Base-by-base conservation (phyloP, 2,113 vertebrate species). In the Myocastor coypus region DNA sequence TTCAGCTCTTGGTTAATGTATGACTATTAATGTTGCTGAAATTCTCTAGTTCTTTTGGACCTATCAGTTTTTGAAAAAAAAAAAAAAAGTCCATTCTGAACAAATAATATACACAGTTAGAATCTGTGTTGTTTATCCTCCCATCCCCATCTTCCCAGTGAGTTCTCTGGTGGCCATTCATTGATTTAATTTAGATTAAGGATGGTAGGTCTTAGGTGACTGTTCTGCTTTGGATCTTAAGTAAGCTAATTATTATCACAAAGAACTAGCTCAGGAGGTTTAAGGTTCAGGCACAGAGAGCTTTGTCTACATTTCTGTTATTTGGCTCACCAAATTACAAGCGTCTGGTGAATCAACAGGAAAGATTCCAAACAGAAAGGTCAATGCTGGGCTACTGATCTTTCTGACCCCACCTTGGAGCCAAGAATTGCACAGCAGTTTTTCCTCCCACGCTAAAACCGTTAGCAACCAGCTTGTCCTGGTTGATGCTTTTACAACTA, bases 101-200 rank as follows among this genome's bases (percentile, higher is more conserved):
- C 3, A 66, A 73, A 69, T 30, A 4, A 63, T 11, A 22, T 1
- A 81, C 4, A 90, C 63, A 88, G 68, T 69, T 61, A 52, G 6
- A 19, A 64, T 46, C 14, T 24, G n/a, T 7, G 50, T 7, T 57
- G 1, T 16, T 82, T 34, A 22, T 52, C 30, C 26, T 4, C 63
- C 26, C 6, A 2, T 28, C 22, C 55, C n/a, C 24, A n/a, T 46
- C 66, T 71, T 73, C 85, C 78, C 28, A 5, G 68, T 4, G 0
- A 85, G 63, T 30, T 83, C 42, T 87, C 77, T 59, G 30, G 82
- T 66, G 52, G 28, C n/a, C 86, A 96, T 46, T 94, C 75, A 59
- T 0, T 82, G 96, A 95, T 95, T 97, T 97, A 82, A 97, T 97
- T 95, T 97, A 94, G 95, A 98, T 96, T 88, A 97, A 91, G 42